These are phyloP conservation scores for Drosophila erecta DNA, from an alignment of 1,140 invertebrate species.

Conservation along the genomic window DNA sequence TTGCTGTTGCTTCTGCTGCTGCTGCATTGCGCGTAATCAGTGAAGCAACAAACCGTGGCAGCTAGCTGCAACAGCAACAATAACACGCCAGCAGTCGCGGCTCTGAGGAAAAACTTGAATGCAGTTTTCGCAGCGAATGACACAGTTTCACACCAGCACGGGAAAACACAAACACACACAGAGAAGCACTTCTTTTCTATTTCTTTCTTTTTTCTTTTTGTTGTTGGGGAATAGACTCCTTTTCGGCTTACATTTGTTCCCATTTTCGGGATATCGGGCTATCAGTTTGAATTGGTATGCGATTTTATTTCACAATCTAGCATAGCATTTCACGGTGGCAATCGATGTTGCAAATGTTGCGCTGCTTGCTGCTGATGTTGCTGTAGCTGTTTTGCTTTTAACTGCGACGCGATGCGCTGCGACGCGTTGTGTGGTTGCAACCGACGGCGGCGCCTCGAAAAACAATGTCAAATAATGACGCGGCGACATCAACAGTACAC, in stretches of 20 bases:
- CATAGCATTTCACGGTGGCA: conserved; percentile 15
- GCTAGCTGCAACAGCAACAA: conserved; percentile 51
- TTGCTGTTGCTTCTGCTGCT: conserved; percentile 28
- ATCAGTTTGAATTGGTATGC: neutral
- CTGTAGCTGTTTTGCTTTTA: conserved; percentile 19
- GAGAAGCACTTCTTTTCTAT: conserved; percentile 18
- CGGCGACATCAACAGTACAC: conserved; percentile 39
- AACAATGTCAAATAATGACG: conserved; percentile 50
- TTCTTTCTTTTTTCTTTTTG: neutral
- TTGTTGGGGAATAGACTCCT: neutral
- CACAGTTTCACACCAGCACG: conserved; percentile 64
- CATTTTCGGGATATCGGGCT: conserved; percentile 6
- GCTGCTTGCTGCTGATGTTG: too few species aligned
- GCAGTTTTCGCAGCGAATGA: conserved; percentile 74
- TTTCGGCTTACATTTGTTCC: conserved; percentile 16
- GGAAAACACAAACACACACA: conserved; percentile 43
- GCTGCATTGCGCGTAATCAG: conserved; percentile 82
- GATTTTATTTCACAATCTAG: conserved; percentile 32
- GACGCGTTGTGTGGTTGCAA: conserved; percentile 28
- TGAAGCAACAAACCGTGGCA: conserved; percentile 82
- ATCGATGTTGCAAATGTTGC: conserved; percentile 14
- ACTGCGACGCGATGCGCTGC: conserved; percentile 35
- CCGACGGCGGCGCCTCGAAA: conserved; percentile 52
- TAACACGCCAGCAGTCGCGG: conserved; percentile 36
- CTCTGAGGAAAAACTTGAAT: conserved; percentile 67